These are phyloP conservation scores for Leptinotarsa haldemani DNA, from an alignment of 2,888 invertebrate genomes.

Conservation along the genomic window DNA sequence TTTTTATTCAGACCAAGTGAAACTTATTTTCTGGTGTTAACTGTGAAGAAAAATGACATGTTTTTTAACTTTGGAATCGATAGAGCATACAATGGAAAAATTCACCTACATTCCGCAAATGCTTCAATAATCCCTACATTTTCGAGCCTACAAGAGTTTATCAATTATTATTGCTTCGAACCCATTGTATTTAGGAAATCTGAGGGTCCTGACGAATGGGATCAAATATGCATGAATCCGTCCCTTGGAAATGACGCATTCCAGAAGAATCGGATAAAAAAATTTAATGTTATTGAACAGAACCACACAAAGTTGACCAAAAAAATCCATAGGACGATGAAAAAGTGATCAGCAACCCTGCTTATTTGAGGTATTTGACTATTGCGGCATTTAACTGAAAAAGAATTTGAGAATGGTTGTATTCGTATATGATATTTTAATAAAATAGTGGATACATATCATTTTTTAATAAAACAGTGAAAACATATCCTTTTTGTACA, in stretches of 20 bases:
- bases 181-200: conserved; percentile 41
- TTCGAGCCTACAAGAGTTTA: conserved; percentile 43
- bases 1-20: conserved; percentile 52
- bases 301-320: too few species aligned
- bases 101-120: conserved; percentile 41
- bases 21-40: conserved; percentile 46
- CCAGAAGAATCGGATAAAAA: not conserved
- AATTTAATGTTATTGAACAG: too few species aligned
- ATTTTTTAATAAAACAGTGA: too few species aligned
- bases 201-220: conserved; percentile 23
- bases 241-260: conserved; percentile 41
- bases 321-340: too few species aligned
- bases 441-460: too few species aligned
- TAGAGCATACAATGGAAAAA: conserved; percentile 38
- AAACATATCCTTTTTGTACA: too few species aligned
- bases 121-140: conserved; percentile 45
- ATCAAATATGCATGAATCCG: conserved; percentile 43
- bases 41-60: conserved; percentile 43
- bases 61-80: conserved; percentile 52
- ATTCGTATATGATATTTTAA: too few species aligned
- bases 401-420: too few species aligned
- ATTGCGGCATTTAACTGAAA: too few species aligned
- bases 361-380: too few species aligned
- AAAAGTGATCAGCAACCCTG: too few species aligned
- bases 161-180: conserved; percentile 45